phyloP scores from a whole-genome alignment of 2,113 vertebrate species.

The Leiothrix lutea region DNA sequence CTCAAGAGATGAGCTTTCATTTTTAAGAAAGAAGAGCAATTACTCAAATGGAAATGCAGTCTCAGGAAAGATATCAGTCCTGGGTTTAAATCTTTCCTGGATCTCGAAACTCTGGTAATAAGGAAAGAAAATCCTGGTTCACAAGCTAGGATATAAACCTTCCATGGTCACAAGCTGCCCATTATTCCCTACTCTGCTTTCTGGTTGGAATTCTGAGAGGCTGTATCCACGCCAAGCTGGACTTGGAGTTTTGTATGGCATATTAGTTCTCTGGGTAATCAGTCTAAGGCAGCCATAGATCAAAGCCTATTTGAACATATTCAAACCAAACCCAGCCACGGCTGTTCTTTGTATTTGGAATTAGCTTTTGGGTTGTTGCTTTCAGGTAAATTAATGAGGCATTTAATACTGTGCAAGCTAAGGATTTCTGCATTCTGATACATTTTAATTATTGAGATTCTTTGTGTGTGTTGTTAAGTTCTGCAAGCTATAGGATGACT shows the following conservation, averaged over 20 bases:
- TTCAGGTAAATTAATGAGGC: background rate
- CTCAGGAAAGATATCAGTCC: background rate
- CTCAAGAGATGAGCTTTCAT: background rate
- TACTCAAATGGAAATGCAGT: background rate
- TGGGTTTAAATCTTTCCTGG: background rate
- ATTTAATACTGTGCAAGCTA: background rate
- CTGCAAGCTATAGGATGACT: background rate
- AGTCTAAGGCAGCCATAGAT: background rate
- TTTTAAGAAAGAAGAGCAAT: background rate
- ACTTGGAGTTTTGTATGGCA: background rate
- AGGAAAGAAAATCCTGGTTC: background rate
- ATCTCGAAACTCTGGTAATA: background rate
- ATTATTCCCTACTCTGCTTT: background rate
- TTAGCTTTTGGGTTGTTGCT: background rate
- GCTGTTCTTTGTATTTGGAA: conserved; percentile 19
- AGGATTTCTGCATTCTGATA: background rate
- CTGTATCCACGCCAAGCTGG: background rate
- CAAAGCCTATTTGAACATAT: background rate
- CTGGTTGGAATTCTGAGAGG: background rate
- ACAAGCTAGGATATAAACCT: background rate
- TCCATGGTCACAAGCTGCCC: background rate
- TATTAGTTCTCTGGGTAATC: background rate
- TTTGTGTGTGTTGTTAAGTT: background rate
- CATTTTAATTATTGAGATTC: background rate
- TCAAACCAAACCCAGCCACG: background rate